These are phyloP conservation scores for Hypocryptadius cinnamomeus DNA, from an alignment of 2,113 vertebrate genomes.

Conservation along the genomic window DNA sequence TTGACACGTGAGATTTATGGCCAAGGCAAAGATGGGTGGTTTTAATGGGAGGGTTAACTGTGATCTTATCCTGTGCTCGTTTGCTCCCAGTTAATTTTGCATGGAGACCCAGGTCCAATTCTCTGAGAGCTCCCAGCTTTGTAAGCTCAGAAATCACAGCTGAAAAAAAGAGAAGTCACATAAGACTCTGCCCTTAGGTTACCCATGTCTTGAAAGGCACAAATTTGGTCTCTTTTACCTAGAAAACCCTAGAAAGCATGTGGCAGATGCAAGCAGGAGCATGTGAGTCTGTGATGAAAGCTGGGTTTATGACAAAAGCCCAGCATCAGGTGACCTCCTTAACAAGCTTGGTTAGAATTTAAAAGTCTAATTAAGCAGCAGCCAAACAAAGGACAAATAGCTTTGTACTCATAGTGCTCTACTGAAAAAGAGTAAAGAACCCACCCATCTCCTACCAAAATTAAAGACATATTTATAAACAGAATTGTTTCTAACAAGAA, in stretches of 20 bases:
- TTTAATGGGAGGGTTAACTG: not conserved
- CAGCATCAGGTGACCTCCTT: not conserved
- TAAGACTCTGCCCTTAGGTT: not conserved
- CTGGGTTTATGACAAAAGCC: not conserved
- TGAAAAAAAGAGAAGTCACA: not conserved
- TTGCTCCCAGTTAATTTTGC: not conserved
- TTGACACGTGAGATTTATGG: not conserved
- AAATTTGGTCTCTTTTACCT: not conserved
- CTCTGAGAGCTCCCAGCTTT: not conserved
- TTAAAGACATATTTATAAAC: constrained; percentile 46
- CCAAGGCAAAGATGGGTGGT: not conserved
- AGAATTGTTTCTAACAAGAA: constrained; percentile 44
- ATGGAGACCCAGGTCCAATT: not conserved
- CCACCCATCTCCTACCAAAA: constrained; percentile 27
- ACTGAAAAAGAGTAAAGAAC: not conserved
- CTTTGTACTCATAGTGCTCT: not conserved
- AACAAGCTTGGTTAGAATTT: not conserved
- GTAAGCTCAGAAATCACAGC: not conserved
- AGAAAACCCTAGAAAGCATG: not conserved
- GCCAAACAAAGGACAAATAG: not conserved
- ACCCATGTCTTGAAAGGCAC: not conserved
- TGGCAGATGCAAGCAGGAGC: not conserved
- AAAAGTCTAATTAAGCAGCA: not conserved
- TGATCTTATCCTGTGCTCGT: not conserved
- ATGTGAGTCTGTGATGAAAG: not conserved